These are phyloP conservation scores for Araneus ventricosus DNA, from an alignment of 1,140 invertebrate species.

Conservation along the genomic window DNA sequence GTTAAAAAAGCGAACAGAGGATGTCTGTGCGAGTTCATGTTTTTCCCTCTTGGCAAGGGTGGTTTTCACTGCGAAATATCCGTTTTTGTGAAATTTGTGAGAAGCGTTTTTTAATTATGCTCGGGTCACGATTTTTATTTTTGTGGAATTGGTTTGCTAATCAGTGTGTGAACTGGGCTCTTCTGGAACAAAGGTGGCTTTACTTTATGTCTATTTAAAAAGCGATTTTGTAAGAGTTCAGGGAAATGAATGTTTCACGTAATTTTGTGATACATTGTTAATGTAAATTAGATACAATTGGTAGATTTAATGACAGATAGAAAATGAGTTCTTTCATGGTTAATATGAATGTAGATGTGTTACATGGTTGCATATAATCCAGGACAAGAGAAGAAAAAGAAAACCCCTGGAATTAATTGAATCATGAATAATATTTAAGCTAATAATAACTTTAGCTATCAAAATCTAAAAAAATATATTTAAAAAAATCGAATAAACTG, in stretches of 20 bases:
- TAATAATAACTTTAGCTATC: too few relatives aligned
- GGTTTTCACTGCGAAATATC: constrained; percentile 39
- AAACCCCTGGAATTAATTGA: too few relatives aligned
- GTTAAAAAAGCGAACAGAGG: neutral
- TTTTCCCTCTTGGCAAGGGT: neutral
- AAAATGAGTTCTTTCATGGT: neutral
- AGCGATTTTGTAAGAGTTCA: neutral
- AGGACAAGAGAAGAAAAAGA: too few relatives aligned
- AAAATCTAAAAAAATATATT: too few relatives aligned
- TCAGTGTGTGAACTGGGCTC: constrained; percentile 16
- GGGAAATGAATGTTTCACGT: neutral
- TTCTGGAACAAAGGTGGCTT: neutral
- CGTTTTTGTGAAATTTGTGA: constrained; percentile 33
- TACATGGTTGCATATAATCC: too few relatives aligned
- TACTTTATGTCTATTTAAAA: neutral
- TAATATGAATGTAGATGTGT: too few relatives aligned
- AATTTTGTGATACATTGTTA: neutral
- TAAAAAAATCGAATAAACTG: too few relatives aligned
- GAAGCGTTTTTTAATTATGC: constrained; percentile 2
- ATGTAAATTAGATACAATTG: neutral
- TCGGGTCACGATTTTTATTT: constrained; percentile 12
- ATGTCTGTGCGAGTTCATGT: neutral
- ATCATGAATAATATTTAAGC: too few relatives aligned
- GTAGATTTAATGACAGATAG: neutral
- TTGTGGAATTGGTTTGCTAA: neutral